Base-by-base conservation (phyloP, 2,113 vertebrate species). In the Thryonomys swinderianus region DNA sequence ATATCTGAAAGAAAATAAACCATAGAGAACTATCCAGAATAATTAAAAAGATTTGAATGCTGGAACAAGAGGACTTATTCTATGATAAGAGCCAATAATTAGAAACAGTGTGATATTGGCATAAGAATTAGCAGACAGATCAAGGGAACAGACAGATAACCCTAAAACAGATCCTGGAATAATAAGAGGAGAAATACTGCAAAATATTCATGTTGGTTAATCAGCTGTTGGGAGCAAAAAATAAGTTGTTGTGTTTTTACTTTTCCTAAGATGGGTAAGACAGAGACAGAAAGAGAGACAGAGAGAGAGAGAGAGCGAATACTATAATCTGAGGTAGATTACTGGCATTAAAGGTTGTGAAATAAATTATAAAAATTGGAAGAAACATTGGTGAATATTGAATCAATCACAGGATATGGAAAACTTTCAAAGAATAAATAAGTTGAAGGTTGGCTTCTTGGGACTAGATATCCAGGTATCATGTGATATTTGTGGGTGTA, bases 51-150 rank as follows among this genome's bases (percentile, higher is more conserved):
- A 91, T 96, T 93, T 95, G 94, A 95, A 96, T 94, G 74, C 51
- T 95, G 67, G 90, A 96, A 95, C 82, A 96, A 97, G 74, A 95
- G 94, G 55, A 69, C 59, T 96, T 88, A 94, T 91, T 92, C 82
- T 92, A 90, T 95, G 95, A 76, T 93, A 93, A 92, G 67, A 97
- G 88, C 79, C 93, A 97, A 59, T 95, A 91, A 97, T 95, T 93
- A 80, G 90, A 96, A 95, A 90, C 95, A 94, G 82, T 96, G 37
- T 95, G 94, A 96, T 96, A 93, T 61, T 97, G 96, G 91, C 96
- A 95, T 80, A 90, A 90, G 83, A 95, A 92, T 93, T 78, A 92
- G 59, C 37, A 90, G 92, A 96, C 95, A 96, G 90, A 96, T 93
- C 94, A 95, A 94, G 82, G 10, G 88, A 96, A 97, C 82, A 96